Base-by-base conservation (phyloP, 2,888 invertebrate genomes). In the Tuta absoluta region DNA sequence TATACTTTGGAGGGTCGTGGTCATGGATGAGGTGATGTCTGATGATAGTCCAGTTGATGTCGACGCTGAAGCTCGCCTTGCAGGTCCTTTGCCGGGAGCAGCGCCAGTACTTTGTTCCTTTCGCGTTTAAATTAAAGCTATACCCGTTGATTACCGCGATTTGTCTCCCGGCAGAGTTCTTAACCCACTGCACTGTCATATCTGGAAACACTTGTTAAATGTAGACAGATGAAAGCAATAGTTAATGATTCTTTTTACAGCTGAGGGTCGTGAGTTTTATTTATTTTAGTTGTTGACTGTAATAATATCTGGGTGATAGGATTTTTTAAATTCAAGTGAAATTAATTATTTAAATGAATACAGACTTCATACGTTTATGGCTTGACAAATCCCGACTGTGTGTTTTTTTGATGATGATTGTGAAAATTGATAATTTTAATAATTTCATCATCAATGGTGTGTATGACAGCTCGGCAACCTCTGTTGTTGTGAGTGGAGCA, bases 391-490 rank as follows among this genome's bases (percentile, higher is more conserved):
- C 28, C 28, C 28, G n/a, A n/a, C n/a, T n/a, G n/a, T 28, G 28
- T 28, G 2, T 28, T 5, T 5, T 28, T 28, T 5, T 2, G 28
- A 28, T 2, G 28, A 63, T 82, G 80, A 19, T 64, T 76, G 63
- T 81, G 81, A 0, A 66, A 63, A 23, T 73, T 70, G 8, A 66
- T 73, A 0, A 71, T 28, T 1, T 28, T 24, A 0, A 79, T 60
- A 0, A 81, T 71, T 1, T 66, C 56, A 14, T 76, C 72, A 0
- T 73, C 69, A 0, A 75, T 7, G 0, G 77, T 80, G 63, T 74
- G 67, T 5, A 78, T 64, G n/a, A 68, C 67, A 4, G 79, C 79
- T 62, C 67, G 72, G 61, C 81, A 80, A 0, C 74, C 72, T 33
- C 67, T 69, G 37, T 67, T 63, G 60, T 69, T 67, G 65, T 78